Base-by-base conservation (phyloP, 2,797 vertebrate genomes). In the Ispidina picta region DNA sequence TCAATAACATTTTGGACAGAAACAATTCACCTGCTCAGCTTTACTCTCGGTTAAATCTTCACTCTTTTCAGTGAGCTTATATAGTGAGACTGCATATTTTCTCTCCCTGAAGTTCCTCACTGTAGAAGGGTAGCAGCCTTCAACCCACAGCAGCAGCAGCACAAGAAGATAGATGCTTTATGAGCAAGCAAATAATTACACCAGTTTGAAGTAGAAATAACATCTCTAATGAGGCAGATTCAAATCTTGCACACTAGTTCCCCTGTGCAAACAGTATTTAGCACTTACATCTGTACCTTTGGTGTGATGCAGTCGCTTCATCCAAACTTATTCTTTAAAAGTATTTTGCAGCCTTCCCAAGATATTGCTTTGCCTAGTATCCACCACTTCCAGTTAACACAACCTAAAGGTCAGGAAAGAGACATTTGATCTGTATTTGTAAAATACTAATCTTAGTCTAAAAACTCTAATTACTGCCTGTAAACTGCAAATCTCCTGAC, bases 51-150 rank as follows among this genome's bases (percentile, higher is more conserved):
- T 23, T 74, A 58, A 72, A 72, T 44, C 35, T 15, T 25, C 8
- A 22, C 3, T 9, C 9, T 12, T 76, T 72, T 29, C 43, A 54
- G 8, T 15, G 48, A 58, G 12, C 10, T 64, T 33, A 19, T 35
- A 12, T 22, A 49, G 41, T 0, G 5, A 72, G 25, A 49, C 39
- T 26, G 19, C 37, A 37, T 3, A 20, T 46, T 70, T 64, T 48
- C n/a, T 23, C 21, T n/a, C 35, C 33, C 33, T 54, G 33, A 43
- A 54, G 59, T 21, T 19, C 23, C 41, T 80, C 44, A 9, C 8
- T 16, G 26, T 58, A 55, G 35, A 49, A 35, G 0, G 0, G 9
- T 5, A 7, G 20, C 5, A 15, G 15, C 19, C 51, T 51, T 25
- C 64, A 43, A 9, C 4, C 37, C 4, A 3, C 49, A 59, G 39